These are phyloP conservation scores for Anguilla pacifica DNA, from an alignment of 2,797 vertebrate genomes.

Conservation along the genomic window DNA sequence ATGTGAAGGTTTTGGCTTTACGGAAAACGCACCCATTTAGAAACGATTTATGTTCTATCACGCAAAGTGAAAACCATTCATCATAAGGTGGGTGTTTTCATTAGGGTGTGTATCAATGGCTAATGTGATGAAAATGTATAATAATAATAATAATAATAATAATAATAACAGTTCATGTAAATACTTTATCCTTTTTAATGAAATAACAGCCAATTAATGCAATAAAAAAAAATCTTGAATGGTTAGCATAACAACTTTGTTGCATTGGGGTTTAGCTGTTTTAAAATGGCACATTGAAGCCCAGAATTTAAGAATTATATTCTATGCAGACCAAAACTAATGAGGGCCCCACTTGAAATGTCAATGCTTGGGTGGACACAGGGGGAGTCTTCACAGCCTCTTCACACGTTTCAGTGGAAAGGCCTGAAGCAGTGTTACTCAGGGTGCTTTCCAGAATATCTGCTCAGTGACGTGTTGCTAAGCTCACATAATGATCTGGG, in stretches of 20 bases:
- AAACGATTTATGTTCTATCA: background rate
- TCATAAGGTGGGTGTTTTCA: background rate
- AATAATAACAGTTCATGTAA: too few species aligned
- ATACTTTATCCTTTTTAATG: too few species aligned
- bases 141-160: too few species aligned
- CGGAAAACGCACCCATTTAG: background rate
- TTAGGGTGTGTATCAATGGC: background rate
- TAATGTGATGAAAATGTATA: too few species aligned
- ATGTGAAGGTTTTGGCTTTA: background rate
- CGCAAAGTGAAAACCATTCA: background rate
- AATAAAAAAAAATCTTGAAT: too few species aligned
- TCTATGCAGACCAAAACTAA: background rate
- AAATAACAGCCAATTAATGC: too few species aligned
- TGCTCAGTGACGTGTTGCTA: background rate
- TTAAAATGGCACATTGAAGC: background rate
- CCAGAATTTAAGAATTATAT: background rate
- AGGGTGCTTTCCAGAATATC: background rate
- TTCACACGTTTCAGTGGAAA: background rate
- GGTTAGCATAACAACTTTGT: too few species aligned
- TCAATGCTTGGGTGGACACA: background rate
- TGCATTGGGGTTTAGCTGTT: too few species aligned
- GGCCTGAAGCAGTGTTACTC: background rate
- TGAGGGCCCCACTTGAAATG: background rate
- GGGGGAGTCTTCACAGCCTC: background rate
- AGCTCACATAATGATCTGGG: background rate